Evolutionary conservation across 2,888 invertebrate genomes (phyloP).

Genomic region (Tortricodes alternella): DNA sequence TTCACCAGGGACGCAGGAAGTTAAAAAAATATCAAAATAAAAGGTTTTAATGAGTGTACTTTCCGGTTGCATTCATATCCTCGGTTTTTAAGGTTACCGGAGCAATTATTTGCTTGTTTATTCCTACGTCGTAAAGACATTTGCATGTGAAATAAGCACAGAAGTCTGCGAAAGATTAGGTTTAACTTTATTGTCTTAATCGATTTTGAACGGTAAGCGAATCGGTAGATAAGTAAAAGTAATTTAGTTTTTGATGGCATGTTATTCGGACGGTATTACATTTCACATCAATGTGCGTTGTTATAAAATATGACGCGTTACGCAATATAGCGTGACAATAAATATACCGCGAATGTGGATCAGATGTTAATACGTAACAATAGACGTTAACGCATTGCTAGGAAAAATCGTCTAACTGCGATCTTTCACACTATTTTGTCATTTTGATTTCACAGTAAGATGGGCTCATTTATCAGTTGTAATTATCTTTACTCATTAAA

Average conservation of each 20-base stretch:
- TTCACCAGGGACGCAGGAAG: constrained; percentile 26
- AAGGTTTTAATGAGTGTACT: constrained; percentile 25
- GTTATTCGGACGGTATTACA: constrained; percentile 14
- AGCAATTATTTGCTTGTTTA: not conserved
- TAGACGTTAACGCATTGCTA: constrained; percentile 43
- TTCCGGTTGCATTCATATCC: constrained; percentile 21
- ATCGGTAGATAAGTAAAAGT: too few relatives aligned
- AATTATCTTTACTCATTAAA: constrained; percentile 12
- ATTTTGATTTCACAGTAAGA: constrained; percentile 22
- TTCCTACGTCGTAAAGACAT: not conserved
- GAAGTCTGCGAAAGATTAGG: not conserved
- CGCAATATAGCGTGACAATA: constrained; percentile 40
- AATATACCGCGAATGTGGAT: constrained; percentile 45
- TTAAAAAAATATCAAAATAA: constrained; percentile 19
- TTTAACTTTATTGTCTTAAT: too few relatives aligned
- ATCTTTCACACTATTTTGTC: constrained; percentile 39
- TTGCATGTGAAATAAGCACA: not conserved
- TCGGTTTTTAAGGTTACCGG: constrained; percentile 10
- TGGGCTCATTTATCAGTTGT: constrained; percentile 19
- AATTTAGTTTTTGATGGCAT: not conserved
- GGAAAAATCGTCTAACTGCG: constrained; percentile 38
- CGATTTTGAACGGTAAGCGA: too few relatives aligned
- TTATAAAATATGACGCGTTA: constrained; percentile 22
- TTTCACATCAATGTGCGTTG: constrained; percentile 2
- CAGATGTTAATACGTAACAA: constrained; percentile 46